Evolutionary conservation across 2,797 vertebrate genomes (phyloP).

Genomic region (Rhinichthys osculus): DNA sequence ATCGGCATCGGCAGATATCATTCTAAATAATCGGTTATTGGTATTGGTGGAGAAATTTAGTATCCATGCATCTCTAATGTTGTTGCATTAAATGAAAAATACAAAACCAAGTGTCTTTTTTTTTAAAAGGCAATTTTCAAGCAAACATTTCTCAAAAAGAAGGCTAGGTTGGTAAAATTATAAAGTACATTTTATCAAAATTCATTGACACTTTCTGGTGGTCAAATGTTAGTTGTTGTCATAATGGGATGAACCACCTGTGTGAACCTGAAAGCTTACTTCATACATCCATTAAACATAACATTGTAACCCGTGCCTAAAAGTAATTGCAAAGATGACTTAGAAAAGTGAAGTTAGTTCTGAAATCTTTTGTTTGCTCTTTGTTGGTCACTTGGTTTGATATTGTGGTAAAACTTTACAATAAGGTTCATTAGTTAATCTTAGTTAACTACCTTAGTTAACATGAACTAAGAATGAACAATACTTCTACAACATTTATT

Average conservation of each 20-base stretch:
- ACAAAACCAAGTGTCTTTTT: not conserved
- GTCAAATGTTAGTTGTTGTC: conserved; percentile 5
- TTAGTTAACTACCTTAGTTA: not conserved
- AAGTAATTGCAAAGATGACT: not conserved
- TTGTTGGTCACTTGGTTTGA: not conserved
- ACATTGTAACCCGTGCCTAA: not conserved
- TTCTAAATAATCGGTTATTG: too few species aligned
- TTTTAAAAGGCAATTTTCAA: not conserved
- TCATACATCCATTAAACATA: not conserved
- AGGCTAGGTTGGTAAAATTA: not conserved
- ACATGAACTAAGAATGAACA: not conserved
- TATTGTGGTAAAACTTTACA: not conserved
- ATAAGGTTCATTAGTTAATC: not conserved
- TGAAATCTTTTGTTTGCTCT: not conserved
- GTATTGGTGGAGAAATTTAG: not conserved
- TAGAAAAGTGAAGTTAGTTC: not conserved
- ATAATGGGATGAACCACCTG: not conserved
- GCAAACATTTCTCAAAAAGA: not conserved
- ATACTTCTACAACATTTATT: too few species aligned
- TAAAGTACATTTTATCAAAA: not conserved
- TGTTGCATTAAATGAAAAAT: not conserved
- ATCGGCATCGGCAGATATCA: not conserved
- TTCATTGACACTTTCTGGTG: not conserved
- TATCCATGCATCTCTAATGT: not conserved
- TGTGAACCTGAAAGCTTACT: not conserved